These are phyloP conservation scores for Agrochola litura DNA, from an alignment of 2,888 invertebrate species.

Conservation along the genomic window DNA sequence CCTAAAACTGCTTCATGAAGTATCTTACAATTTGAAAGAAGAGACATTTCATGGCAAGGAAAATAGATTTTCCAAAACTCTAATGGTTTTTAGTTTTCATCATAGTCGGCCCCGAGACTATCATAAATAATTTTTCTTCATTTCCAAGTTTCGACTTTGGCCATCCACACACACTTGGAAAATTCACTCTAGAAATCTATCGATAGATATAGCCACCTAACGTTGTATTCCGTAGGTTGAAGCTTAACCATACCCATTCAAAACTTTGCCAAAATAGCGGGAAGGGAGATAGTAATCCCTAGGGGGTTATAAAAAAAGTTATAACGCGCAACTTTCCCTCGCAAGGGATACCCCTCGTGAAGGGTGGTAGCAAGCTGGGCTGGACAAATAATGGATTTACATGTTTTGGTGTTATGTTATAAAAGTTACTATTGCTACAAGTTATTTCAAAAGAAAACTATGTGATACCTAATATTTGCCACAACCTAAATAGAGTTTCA, in stretches of 20 bases:
- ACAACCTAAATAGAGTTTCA: background rate
- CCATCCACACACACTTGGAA: background rate
- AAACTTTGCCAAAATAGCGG: slow-evolving; percentile 15
- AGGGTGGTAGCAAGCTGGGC: slow-evolving; percentile 10
- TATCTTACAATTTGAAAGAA: background rate
- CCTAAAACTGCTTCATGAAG: background rate
- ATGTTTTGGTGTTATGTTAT: background rate
- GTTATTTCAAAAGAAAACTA: background rate
- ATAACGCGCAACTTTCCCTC: slow-evolving; percentile 18
- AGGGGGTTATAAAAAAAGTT: slow-evolving; percentile 1
- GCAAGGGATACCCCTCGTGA: slow-evolving; percentile 6
- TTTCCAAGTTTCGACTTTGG: background rate
- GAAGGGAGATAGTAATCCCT: slow-evolving; percentile 13
- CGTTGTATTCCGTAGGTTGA: background rate
- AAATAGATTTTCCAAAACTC: background rate
- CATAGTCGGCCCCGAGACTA: background rate
- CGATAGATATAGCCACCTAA: too few relatives aligned
- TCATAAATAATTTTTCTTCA: background rate
- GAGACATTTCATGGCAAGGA: too few relatives aligned
- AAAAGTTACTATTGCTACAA: background rate
- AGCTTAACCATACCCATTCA: background rate
- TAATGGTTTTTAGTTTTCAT: background rate
- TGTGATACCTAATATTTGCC: background rate
- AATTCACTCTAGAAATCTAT: background rate
- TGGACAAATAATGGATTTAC: slow-evolving; percentile 8